These are phyloP conservation scores for Aphidius colemani DNA, from an alignment of 2,888 invertebrate species.

Conservation along the genomic window DNA sequence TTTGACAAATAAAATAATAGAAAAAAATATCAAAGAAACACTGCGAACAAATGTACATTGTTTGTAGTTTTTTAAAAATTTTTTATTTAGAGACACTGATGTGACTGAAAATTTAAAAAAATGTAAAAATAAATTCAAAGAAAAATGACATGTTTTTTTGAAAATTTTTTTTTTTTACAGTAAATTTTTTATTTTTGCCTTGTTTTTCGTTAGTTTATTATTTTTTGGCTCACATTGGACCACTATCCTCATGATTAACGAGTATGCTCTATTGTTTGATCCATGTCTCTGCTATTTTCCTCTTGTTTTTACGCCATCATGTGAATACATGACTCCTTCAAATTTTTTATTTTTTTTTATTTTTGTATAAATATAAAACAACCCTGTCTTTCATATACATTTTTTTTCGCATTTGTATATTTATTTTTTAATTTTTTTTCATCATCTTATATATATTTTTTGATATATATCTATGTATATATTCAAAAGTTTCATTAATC, in stretches of 20 bases:
- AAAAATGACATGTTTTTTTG: conserved; percentile 1
- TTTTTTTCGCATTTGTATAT: conserved; percentile 8
- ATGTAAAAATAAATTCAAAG: background rate
- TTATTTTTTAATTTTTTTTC: background rate
- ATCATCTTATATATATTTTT: conserved; percentile 3
- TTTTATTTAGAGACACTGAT: no score
- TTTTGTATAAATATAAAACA: background rate
- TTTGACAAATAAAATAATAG: no score
- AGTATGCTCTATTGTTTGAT: conserved; percentile 10
- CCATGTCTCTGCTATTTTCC: background rate
- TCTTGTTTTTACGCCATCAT: conserved; percentile 2
- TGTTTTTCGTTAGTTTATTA: background rate
- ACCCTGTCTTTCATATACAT: background rate
- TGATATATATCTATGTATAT: background rate
- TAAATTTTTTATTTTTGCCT: background rate
- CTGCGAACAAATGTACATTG: no score
- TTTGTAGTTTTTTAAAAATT: no score
- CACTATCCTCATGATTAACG: conserved; percentile 18
- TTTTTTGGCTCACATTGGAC: background rate
- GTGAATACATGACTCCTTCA: background rate
- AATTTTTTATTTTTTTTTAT: background rate
- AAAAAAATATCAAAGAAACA: no score
- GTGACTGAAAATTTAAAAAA: no score
- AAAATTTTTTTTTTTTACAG: conserved; percentile 6
- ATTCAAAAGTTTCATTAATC: conserved; percentile 31